Evolutionary conservation across 2,888 invertebrate genomes (phyloP), one percentile per base, ranked within the genome.

Genomic region (Phanerotoma sp.): DNA sequence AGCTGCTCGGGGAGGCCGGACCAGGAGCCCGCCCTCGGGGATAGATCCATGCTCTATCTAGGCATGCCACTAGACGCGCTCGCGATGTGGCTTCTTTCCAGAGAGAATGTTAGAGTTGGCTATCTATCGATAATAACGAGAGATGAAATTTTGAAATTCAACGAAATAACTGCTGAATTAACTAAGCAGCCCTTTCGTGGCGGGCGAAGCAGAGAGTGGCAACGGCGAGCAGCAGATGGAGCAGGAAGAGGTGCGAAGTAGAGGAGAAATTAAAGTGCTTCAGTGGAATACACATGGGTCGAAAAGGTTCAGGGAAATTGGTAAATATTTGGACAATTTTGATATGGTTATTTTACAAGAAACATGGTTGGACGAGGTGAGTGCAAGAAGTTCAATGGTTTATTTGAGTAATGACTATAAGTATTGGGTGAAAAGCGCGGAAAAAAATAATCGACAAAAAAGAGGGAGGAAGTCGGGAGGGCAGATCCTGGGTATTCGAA

Each of bases 301-400:
- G 10, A 40, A 35, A 9, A 51, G 46, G 1, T 3, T 54, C 3
- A 15, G 16, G 11, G 22, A 54, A 15, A 38, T 38, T 3, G 18
- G 16, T 4, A 45, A 47, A 1, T 54, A 49, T 15, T 2, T 51
- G 3, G 22, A 28, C 2, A 10, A n/a, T 6, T 51, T 25, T 9
- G 54, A 56, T 21, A 13, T 59, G 9, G 13, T 59, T 2, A 7
- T 59, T 1, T 7, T 48, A 16, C 59, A 56, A 16, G 56, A 60
- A 42, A 51, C 57, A 13, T 60, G 49, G 57, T 2, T 60, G 10
- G 51, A 37, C 5, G 15, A 15, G 1, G 20, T 38, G 3, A 33
- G 15, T 3, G 44, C 18, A 16, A 35, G 25, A 11, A 42, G 9
- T 5, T 21, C 11, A 28, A 5, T 51, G 13, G 41, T n/a, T 2